These are phyloP conservation scores for Morpho achilles DNA, from an alignment of 2,888 invertebrate genomes.

Conservation along the genomic window DNA sequence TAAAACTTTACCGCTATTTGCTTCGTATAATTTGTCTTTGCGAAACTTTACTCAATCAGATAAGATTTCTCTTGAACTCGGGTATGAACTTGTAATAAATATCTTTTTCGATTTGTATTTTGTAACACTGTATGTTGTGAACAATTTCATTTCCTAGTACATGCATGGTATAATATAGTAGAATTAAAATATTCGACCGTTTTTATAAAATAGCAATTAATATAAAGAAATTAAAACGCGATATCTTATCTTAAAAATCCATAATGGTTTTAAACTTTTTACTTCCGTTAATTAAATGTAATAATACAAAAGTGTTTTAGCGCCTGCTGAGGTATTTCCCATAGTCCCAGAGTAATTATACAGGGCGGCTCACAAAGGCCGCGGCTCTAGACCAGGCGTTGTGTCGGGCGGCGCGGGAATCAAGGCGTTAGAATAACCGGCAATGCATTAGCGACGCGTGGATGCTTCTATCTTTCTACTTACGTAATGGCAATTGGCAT, in stretches of 20 bases:
- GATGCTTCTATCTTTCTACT: too few species aligned
- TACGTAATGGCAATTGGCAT: too few species aligned
- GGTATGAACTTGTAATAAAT: slow-evolving; percentile 19
- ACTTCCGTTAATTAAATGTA: slow-evolving; percentile 58
- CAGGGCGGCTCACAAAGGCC: slow-evolving; percentile 60
- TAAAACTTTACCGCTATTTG: slow-evolving; percentile 62
- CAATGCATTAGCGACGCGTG: slow-evolving; percentile 44
- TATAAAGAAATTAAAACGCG: too few species aligned
- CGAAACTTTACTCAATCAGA: slow-evolving; percentile 57
- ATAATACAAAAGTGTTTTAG: slow-evolving; percentile 61
- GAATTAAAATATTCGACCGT: too few species aligned
- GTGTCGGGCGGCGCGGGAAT: slow-evolving; percentile 31
- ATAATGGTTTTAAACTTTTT: slow-evolving; percentile 26
- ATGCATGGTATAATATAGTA: too few species aligned
- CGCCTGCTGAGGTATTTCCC: slow-evolving; percentile 66
- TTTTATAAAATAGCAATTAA: too few species aligned
- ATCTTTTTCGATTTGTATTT: slow-evolving; percentile 19
- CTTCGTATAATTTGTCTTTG: slow-evolving; percentile 67
- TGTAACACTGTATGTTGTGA: slow-evolving; percentile 14
- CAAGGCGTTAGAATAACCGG: slow-evolving; percentile 27
- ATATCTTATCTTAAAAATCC: too few species aligned
- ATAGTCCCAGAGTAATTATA: slow-evolving; percentile 73
- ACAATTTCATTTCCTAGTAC: not conserved
- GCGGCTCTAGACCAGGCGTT: slow-evolving; percentile 40
- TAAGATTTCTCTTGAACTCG: slow-evolving; percentile 42